Evolutionary conservation across 1,140 invertebrate species (phyloP), one percentile per base, ranked within the genome.

Genomic region (Ericerus pela): DNA sequence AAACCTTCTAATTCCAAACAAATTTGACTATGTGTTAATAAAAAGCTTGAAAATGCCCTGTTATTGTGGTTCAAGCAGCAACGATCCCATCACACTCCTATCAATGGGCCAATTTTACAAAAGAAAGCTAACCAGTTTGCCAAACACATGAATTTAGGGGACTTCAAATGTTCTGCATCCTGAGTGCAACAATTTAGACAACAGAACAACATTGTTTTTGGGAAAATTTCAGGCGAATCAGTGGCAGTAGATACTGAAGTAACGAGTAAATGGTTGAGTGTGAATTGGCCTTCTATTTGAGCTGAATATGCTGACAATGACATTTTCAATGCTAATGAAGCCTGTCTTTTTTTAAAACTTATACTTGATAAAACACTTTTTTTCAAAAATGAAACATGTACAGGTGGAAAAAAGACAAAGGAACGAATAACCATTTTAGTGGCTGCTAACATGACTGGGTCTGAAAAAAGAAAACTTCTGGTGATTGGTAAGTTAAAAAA

Each of bases 61-160:
- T 29, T 67, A 51, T 38, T 55, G 51, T 68, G 65, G 66, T 65
- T 64, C 62, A 30, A 64, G 57, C 22, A 53, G 41, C 62, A 67
- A 58, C 57, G 63, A 57, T 62, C 58, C 53, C 62, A 63, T 60
- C 65, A 67, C 59, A 33, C 64, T 8, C 62, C 61, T 24, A 60
- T 69, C 33, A 64, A 58, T 56, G 66, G 67, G n/a, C 62, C 64
- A n/a, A 58, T 67, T 30, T 20, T 68, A 18, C 66, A 66, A 65
- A 59, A 56, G 36, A 64, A 67, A 58, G 65, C 64, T 14, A 57
- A 65, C 24, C 61, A 66, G n/a, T 61, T 68, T 59, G 66, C 63
- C 18, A 43, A 62, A 53, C 20, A 29, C 27, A 28, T 53, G 41
- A 47, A 47, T 14, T 26, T 47, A 47, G 41, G 27, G 27, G 27